These are phyloP conservation scores for Molorchus minor DNA, from an alignment of 2,888 invertebrate genomes.

Conservation along the genomic window DNA sequence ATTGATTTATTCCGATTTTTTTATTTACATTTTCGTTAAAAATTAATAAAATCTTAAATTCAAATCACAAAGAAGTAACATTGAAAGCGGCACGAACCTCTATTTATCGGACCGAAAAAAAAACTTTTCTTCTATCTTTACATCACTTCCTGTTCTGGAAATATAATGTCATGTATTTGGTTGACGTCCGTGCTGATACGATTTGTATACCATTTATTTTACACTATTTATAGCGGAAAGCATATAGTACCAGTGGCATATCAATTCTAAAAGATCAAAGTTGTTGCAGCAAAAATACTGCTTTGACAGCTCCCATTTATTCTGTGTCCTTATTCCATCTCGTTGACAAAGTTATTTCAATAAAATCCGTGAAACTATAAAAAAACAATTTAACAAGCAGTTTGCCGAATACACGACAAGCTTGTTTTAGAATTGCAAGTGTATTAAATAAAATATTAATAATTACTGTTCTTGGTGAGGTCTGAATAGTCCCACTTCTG, in stretches of 20 bases:
- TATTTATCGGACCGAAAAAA: neutral
- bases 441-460: too few species aligned
- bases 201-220: neutral
- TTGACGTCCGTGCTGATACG: neutral
- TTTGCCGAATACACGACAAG: too few species aligned
- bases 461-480: too few species aligned
- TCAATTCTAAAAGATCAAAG: slow-evolving; percentile 8
- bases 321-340: neutral
- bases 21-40: too few species aligned
- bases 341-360: neutral
- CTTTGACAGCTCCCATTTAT: slow-evolving; percentile 2
- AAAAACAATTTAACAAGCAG: too few species aligned
- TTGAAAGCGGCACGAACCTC: too few species aligned
- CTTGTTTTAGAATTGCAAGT: too few species aligned
- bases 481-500: too few species aligned
- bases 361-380: neutral
- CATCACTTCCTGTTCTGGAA: slow-evolving; percentile 1
- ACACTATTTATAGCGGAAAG: neutral
- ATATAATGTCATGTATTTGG: neutral
- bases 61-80: too few species aligned
- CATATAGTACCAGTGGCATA: slow-evolving; percentile 10
- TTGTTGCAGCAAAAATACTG: neutral
- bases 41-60: too few species aligned
- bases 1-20: too few species aligned
- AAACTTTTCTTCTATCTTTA: neutral